phyloP scores from a whole-genome alignment of 2,888 invertebrate genomes.

The Stramonita haemastoma region DNA sequence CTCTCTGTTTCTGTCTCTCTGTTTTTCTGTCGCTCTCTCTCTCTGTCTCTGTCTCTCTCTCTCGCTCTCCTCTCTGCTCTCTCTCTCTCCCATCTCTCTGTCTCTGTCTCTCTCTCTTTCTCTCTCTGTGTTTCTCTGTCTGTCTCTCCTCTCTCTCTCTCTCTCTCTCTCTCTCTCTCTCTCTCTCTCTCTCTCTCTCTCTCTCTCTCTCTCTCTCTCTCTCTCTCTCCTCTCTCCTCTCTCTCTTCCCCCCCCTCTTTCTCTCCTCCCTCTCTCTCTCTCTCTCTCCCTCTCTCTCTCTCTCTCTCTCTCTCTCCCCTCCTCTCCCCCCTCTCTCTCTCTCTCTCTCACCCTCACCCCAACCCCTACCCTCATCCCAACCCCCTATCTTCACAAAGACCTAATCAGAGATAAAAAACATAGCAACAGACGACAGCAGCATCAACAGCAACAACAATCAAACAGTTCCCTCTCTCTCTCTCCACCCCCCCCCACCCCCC shows the following conservation, averaged over 20 bases:
- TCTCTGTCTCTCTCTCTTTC: background rate
- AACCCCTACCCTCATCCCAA: too few species aligned
- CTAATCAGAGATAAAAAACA: background rate
- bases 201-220: slow-evolving; percentile 30
- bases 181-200: slow-evolving; percentile 24
- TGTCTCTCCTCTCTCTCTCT: background rate
- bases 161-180: slow-evolving; percentile 8
- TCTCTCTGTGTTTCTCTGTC: background rate
- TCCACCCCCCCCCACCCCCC: background rate
- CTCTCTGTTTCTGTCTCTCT: background rate
- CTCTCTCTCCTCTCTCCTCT: slow-evolving; percentile 14
- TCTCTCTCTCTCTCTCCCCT: background rate
- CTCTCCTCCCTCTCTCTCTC: background rate
- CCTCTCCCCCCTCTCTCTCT: background rate
- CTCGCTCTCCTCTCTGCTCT: slow-evolving; percentile 20
- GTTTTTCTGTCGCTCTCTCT: background rate
- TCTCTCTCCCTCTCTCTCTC: background rate
- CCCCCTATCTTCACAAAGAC: background rate
- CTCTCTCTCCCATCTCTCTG: slow-evolving; percentile 3
- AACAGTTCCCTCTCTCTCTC: background rate
- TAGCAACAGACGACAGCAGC: background rate
- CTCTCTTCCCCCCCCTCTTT: slow-evolving; percentile 13
- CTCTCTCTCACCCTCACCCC: too few species aligned
- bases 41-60: slow-evolving; percentile 14
- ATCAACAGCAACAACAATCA: background rate